Evolutionary conservation across 2,113 vertebrate species (phyloP).

Genomic region (Ifrita kowaldi): DNA sequence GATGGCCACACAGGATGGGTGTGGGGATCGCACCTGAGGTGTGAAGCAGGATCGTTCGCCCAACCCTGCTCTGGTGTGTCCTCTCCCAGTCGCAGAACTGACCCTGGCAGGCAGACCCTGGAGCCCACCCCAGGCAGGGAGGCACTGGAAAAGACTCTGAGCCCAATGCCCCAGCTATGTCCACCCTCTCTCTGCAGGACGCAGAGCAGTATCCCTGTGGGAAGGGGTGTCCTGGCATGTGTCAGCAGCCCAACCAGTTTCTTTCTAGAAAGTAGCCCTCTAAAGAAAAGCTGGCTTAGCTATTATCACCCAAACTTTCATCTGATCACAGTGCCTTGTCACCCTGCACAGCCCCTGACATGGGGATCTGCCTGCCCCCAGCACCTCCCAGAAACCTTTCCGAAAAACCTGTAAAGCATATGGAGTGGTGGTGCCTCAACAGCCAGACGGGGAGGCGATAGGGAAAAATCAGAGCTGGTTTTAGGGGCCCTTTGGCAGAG

Average conservation of each 20-base stretch:
- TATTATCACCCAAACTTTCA: neutral
- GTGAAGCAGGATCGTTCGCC: neutral
- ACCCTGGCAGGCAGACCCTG: neutral
- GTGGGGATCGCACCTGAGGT: fast-evolving
- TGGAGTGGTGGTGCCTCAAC: fast-evolving
- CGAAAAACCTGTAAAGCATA: neutral
- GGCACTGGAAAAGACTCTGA: neutral
- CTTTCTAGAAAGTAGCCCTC: neutral
- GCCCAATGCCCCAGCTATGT: fast-evolving
- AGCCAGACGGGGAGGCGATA: fast-evolving
- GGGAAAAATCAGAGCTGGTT: neutral
- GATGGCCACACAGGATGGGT: neutral
- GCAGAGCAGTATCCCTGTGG: fast-evolving
- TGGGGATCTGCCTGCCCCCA: neutral
- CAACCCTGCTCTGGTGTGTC: neutral
- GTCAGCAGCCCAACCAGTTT: neutral
- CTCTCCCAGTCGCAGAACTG: neutral
- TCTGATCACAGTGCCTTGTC: fast-evolving
- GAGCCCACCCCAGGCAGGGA: fast-evolving
- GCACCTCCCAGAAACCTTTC: neutral
- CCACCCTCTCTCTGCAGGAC: neutral
- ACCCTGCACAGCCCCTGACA: neutral
- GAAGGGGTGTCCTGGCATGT: neutral
- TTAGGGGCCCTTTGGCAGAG: neutral
- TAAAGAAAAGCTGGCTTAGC: neutral